These are phyloP conservation scores for Caradrina kadenii DNA, from an alignment of 2,888 invertebrate species.

Conservation along the genomic window DNA sequence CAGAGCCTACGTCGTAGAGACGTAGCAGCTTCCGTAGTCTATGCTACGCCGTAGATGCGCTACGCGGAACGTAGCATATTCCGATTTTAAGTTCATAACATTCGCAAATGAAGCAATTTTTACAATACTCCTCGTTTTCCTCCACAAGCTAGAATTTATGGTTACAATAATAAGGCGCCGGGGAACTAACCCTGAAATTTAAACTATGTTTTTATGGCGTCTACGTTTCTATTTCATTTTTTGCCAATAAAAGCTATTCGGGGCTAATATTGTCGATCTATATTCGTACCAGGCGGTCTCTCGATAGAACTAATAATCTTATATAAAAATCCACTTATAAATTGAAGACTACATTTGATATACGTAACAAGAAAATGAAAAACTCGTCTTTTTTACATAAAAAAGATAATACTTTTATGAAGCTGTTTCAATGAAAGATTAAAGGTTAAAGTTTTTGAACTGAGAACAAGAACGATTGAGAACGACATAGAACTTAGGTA, in stretches of 20 bases:
- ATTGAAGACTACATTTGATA: conserved; percentile 10
- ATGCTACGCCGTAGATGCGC: conserved; percentile 49
- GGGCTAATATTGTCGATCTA: conserved; percentile 42
- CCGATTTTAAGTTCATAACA: neutral
- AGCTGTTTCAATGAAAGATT: neutral
- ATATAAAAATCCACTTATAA: neutral
- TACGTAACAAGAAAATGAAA: conserved; percentile 5
- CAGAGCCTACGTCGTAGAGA: neutral
- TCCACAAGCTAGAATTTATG: conserved; percentile 42
- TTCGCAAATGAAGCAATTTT: conserved; percentile 54
- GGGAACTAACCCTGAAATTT: conserved; percentile 46
- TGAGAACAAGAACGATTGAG: neutral
- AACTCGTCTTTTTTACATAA: neutral
- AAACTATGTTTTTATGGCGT: conserved; percentile 52
- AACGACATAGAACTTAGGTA: conserved; percentile 12
- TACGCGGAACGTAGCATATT: conserved; percentile 9
- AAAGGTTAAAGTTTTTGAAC: neutral
- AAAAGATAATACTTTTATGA: too few species aligned
- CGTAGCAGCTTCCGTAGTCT: conserved; percentile 29
- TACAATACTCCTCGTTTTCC: conserved; percentile 17
- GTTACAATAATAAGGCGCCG: conserved; percentile 30
- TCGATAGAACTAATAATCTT: conserved; percentile 22
- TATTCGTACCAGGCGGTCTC: conserved; percentile 56
- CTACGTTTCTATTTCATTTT: conserved; percentile 54
- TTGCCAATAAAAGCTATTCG: conserved; percentile 47